Evolutionary conservation across 2,113 vertebrate species (phyloP), one percentile per base, ranked within the genome.

Genomic region (Kobus ellipsiprymnus): DNA sequence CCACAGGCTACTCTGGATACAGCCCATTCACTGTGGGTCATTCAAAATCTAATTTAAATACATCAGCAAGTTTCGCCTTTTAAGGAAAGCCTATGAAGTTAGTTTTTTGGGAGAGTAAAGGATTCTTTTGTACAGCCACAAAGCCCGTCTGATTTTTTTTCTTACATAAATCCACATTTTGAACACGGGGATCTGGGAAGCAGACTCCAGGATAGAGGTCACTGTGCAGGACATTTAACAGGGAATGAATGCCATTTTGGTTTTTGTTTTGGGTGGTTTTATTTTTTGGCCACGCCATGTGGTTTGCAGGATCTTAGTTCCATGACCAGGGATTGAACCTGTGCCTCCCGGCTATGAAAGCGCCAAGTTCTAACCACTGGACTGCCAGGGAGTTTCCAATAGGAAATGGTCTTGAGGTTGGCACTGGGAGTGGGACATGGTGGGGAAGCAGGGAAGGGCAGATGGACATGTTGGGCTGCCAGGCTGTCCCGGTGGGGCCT

Each of bases 21-120:
- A 16, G 29, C 44, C 29, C 2, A 9, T 87, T 52, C 54, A 30
- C 17, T 4, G n/a, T 5, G 0, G 2, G 54, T 54, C 50, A 82
- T 30, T 74, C 19, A 60, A 27, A 29, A 0, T 15, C 19, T 9
- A 5, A 16, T 59, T 59, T 46, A 59, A 55, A 50, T 1, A 13
- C 2, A 8, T 17, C 29, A 15, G 16, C 0, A 1, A 36, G 46
- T 25, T 7, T 10, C 10, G 0, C 14, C 57, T 19, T 30, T n/a
- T 30, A 14, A 77, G 62, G 52, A 55, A 54, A 27, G 13, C 48
- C 48, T 14, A 3, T 8, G 2, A 40, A 52, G 50, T 36, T 90
- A 4, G 19, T 50, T 71, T 52, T 90, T 25, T 0, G 3, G 21
- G 33, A 29, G 11, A 44, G 7, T 71, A 21, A 57, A 87, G 2